Evolutionary conservation across 35 echinoderm and acorn worm genomes (phyloP).

Genomic region (Heliocidaris tuberculata): DNA sequence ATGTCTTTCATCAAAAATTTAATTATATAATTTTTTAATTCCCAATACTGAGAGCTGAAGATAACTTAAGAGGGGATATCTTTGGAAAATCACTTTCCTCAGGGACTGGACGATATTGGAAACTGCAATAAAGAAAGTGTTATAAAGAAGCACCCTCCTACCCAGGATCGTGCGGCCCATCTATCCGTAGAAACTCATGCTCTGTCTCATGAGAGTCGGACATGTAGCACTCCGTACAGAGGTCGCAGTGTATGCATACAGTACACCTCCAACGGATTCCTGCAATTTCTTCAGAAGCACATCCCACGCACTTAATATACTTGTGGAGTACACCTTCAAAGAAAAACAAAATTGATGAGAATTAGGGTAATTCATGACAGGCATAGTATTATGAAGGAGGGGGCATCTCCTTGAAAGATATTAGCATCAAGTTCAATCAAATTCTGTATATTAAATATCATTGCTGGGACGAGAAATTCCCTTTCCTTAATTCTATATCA

Average conservation of each 20-base stretch:
- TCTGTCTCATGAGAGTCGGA: background rate
- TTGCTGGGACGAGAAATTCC: no score
- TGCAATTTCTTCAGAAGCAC: background rate
- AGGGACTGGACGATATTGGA: background rate
- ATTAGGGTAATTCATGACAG: no score
- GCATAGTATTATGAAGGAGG: no score
- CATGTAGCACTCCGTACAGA: background rate
- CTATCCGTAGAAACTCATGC: background rate
- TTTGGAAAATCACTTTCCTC: no score
- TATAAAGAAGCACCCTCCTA: background rate
- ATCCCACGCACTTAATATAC: background rate
- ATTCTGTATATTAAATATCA: no score
- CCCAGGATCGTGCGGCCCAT: background rate
- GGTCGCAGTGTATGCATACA: background rate
- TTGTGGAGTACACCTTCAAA: background rate
- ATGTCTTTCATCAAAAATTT: no score
- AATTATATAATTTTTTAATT: no score
- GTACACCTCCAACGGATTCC: background rate
- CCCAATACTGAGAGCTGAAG: no score
- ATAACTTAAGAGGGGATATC: no score
- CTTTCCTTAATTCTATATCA: no score
- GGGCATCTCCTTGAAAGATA: no score
- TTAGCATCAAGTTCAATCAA: no score
- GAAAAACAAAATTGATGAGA: background rate
- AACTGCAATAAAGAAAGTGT: background rate